phyloP scores from a whole-genome alignment of 2,888 invertebrate genomes.

The Apamea anceps region DNA sequence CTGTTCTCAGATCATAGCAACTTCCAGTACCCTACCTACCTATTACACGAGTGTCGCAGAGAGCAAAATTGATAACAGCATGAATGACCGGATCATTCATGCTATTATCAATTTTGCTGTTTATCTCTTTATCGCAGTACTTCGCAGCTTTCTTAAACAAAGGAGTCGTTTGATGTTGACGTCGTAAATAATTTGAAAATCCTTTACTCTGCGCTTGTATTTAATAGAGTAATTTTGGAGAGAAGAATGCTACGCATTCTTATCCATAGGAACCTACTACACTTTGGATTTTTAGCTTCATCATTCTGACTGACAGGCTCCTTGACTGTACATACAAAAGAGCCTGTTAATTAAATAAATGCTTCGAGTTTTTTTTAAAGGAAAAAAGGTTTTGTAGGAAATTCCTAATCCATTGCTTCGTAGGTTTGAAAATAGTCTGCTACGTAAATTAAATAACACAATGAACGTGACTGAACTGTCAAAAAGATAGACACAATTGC shows the following conservation, averaged over 20 bases:
- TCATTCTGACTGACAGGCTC: too few relatives aligned
- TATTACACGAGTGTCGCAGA: too few relatives aligned
- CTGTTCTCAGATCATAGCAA: neutral
- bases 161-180: neutral
- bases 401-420: neutral
- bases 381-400: neutral
- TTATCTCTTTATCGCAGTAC: too few relatives aligned
- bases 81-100: too few relatives aligned
- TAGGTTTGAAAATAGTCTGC: neutral
- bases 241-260: neutral
- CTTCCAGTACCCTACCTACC: neutral
- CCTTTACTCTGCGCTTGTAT: neutral
- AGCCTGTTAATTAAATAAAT: neutral
- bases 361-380: neutral
- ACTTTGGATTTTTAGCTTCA: neutral
- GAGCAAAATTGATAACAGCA: too few relatives aligned
- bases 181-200: neutral
- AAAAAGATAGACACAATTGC: too few relatives aligned
- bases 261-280: neutral
- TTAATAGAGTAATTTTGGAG: neutral
- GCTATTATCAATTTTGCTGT: too few relatives aligned
- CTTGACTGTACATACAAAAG: neutral
- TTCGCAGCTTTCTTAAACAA: too few relatives aligned
- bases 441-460: neutral
- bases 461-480: too few relatives aligned